phyloP scores from a whole-genome alignment of 2,888 invertebrate species.

The Pseudococcus viburni region DNA sequence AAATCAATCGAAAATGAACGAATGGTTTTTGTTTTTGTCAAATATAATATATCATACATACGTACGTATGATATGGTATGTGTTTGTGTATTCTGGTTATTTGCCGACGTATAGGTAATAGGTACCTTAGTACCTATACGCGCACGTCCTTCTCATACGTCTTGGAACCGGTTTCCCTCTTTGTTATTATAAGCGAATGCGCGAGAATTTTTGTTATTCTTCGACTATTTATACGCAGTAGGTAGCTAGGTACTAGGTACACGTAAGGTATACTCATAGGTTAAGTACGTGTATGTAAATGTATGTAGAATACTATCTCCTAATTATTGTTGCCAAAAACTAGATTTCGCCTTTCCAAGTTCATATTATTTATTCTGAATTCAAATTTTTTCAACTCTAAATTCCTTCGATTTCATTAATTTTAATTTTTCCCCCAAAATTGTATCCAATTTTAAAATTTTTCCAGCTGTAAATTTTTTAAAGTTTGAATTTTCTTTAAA shows the following conservation, averaged over 20 bases:
- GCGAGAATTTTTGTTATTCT: conserved; percentile 41
- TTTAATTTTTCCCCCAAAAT: no score
- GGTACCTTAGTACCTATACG: neutral
- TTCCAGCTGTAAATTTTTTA: no score
- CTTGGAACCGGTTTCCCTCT: neutral
- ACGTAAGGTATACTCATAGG: neutral
- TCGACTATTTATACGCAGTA: neutral
- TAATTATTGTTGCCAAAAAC: no score
- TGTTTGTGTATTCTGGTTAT: conserved; percentile 16
- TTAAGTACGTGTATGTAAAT: no score
- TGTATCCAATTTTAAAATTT: no score
- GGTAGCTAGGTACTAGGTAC: neutral
- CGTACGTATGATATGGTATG: neutral
- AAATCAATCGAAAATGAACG: neutral
- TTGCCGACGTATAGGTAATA: neutral
- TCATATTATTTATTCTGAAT: no score
- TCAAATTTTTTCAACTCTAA: no score
- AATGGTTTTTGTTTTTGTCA: conserved; percentile 24
- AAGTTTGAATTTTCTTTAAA: no score
- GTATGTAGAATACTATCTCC: no score
- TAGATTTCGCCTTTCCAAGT: no score
- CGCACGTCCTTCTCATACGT: neutral
- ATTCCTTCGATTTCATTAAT: no score
- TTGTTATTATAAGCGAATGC: neutral
- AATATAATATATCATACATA: neutral